These are phyloP conservation scores for Zaprionus ornatus DNA, from an alignment of 1,140 invertebrate genomes.

Conservation along the genomic window DNA sequence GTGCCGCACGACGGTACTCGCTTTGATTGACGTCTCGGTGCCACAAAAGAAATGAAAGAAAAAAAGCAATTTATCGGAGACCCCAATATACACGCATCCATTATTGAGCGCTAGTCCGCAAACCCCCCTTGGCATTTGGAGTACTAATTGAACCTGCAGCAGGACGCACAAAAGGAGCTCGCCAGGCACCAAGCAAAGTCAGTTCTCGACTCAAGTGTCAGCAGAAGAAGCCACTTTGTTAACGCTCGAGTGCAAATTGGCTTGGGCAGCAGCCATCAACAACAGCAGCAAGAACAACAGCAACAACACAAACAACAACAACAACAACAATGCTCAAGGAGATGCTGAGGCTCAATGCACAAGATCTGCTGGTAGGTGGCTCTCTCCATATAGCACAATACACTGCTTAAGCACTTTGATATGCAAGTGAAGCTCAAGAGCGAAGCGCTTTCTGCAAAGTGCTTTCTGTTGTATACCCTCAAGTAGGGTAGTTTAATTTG, in stretches of 20 bases:
- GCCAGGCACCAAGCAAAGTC: slow-evolving; percentile 9
- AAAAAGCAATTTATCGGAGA: slow-evolving; percentile 36
- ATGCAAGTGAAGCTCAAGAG: background rate
- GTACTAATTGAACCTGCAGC: slow-evolving; percentile 19
- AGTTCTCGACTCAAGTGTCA: slow-evolving; percentile 48
- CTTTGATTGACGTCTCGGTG: slow-evolving; percentile 24
- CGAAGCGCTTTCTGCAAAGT: background rate
- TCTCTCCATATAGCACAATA: background rate
- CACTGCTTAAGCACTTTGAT: background rate
- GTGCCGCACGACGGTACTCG: slow-evolving; percentile 9
- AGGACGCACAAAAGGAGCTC: slow-evolving; percentile 20
- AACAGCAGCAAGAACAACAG: slow-evolving; percentile 19
- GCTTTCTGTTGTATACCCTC: background rate
- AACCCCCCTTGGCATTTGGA: background rate
- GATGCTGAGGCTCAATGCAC: slow-evolving; percentile 64
- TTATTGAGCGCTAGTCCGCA: slow-evolving; percentile 18
- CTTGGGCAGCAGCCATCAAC: slow-evolving; percentile 24
- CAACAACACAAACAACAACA: background rate
- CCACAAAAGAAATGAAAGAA: background rate
- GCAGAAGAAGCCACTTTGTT: slow-evolving; percentile 30
- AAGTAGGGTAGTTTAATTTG: background rate
- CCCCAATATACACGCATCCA: slow-evolving; percentile 16
- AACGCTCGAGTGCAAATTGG: slow-evolving; percentile 58
- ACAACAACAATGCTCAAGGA: slow-evolving; percentile 33
- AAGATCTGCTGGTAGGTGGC: slow-evolving; percentile 63